Evolutionary conservation across 2,113 vertebrate species (phyloP).

Genomic region (Sapayoa aenigma): DNA sequence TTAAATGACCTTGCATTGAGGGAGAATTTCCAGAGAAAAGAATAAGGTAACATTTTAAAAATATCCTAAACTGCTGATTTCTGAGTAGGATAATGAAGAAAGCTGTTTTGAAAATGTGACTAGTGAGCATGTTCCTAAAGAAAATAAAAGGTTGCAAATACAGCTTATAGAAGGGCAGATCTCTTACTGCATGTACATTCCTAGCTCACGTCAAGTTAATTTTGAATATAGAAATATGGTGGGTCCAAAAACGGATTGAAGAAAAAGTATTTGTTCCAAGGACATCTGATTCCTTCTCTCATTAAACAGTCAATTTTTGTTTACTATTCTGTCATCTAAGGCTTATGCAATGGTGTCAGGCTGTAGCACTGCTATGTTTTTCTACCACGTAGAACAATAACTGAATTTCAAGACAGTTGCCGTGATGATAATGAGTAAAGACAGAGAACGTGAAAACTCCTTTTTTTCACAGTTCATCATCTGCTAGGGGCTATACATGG

Average conservation of each 20-base stretch:
- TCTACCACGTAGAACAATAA: not conserved
- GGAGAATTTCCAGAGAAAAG: not conserved
- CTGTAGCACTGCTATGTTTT: not conserved
- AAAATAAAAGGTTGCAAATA: not conserved
- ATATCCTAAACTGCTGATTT: not conserved
- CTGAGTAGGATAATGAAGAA: not conserved
- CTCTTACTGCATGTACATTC: not conserved
- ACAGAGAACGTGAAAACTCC: not conserved
- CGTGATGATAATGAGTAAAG: not conserved
- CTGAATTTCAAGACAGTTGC: not conserved
- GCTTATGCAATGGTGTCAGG: not conserved
- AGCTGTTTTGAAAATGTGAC: not conserved
- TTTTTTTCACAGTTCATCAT: not conserved
- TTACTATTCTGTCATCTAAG: not conserved
- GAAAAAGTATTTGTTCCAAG: not conserved
- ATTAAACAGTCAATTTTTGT: not conserved
- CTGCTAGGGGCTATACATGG: not conserved
- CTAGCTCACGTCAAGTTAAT: not conserved
- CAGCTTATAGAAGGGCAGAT: not conserved
- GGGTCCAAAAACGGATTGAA: not conserved
- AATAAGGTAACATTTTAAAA: not conserved
- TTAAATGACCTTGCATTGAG: not conserved
- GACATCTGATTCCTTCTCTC: not conserved
- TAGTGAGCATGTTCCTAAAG: not conserved
- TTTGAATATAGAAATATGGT: not conserved